Conservation (phyloP, 2,113 vertebrate species). For the Ochotona princeps region DNA sequence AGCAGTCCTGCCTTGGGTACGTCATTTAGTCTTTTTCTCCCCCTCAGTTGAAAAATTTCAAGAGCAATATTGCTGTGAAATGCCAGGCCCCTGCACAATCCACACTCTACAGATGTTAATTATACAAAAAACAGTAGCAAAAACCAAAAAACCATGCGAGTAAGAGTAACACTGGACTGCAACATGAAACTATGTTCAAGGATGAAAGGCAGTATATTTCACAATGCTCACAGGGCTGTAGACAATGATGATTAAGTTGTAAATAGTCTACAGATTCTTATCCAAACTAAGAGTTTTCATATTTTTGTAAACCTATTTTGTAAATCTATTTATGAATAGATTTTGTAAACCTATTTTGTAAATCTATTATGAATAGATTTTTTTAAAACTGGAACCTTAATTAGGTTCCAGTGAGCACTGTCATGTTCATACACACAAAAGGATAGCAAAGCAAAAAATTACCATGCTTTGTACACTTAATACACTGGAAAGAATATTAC, state of each 20-base stretch:
- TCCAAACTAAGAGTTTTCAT: not conserved
- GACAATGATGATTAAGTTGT: too few relatives aligned
- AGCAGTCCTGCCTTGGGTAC: accelerated
- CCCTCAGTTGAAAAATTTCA: not conserved
- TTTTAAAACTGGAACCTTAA: not conserved
- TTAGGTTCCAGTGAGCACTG: not conserved
- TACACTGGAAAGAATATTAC: not conserved
- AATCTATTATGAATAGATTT: not conserved
- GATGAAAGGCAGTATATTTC: accelerated
- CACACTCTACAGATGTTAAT: not conserved
- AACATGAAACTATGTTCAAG: accelerated
- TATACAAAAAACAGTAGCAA: not conserved
- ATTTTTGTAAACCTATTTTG: conserved; percentile 29
- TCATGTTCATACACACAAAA: not conserved
- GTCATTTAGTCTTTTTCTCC: not conserved
- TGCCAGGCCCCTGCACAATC: not conserved
- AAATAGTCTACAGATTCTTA: not conserved
- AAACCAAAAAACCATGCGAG: not conserved
- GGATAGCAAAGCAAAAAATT: not conserved
- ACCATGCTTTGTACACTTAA: not conserved
- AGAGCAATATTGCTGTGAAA: not conserved
- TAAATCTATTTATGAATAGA: not conserved
- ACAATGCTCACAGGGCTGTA: accelerated
- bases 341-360: too few relatives aligned
- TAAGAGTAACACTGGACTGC: not conserved